phyloP scores from a whole-genome alignment of 2,888 invertebrate species.

The Drosophila tanythrix region DNA sequence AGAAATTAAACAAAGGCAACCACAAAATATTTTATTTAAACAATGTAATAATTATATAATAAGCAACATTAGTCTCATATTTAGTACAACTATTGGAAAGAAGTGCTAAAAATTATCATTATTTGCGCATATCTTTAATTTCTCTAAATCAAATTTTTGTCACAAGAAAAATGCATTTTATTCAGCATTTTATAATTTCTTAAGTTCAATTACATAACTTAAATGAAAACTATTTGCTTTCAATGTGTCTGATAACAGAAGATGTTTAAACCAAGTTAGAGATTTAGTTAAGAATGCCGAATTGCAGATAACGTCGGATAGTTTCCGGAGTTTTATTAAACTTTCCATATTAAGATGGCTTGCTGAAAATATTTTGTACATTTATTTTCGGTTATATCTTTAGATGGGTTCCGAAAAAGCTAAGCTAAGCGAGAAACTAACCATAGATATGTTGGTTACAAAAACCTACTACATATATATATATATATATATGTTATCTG shows the following conservation, averaged over 20 bases:
- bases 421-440: not conserved
- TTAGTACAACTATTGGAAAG: not conserved
- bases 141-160: not conserved
- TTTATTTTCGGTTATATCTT: not conserved
- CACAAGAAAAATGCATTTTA: not conserved
- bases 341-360: not conserved
- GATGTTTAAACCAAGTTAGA: not conserved
- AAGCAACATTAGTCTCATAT: not conserved
- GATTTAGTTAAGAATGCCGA: not conserved
- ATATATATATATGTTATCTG: too few relatives aligned
- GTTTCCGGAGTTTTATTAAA: rapidly evolving
- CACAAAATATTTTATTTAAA: not conserved
- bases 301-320: not conserved
- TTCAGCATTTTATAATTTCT: not conserved
- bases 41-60: not conserved
- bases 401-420: too few relatives aligned
- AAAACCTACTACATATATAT: not conserved
- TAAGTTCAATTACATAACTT: not conserved
- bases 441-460: not conserved
- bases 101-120: not conserved
- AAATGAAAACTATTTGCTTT: not conserved
- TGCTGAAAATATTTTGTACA: not conserved
- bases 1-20: not conserved
- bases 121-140: not conserved
- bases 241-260: not conserved